Percentiles rank a stretch among this genome's conserved stretches.
Conservation (phyloP, 1,140 invertebrate species). For the Leptinotarsa defecta region DNA sequence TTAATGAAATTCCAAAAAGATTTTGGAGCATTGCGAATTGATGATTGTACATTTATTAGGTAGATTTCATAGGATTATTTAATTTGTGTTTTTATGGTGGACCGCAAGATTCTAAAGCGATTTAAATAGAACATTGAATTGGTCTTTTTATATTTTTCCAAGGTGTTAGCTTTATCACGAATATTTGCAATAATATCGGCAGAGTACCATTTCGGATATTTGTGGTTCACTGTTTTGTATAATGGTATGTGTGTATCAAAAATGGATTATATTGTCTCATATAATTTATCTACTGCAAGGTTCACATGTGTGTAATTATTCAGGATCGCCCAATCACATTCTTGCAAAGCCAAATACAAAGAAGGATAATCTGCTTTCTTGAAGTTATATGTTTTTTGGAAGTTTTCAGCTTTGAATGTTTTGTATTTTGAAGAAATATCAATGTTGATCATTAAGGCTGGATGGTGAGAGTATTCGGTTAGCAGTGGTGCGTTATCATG, state of each 20-base stretch:
- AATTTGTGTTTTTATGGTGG: background rate
- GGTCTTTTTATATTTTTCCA: background rate
- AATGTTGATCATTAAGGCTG: conserved; percentile 12
- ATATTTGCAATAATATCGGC: background rate
- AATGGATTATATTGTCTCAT: conserved; percentile 15
- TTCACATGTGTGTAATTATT: conserved; percentile 3
- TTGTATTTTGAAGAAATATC: conserved; percentile 6
- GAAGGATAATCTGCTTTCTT: no score
- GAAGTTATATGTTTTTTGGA: background rate
- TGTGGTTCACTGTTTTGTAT: conserved; percentile 12
- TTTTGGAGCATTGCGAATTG: background rate
- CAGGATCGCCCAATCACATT: background rate
- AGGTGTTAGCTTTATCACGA: background rate
- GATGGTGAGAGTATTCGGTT: conserved; percentile 17
- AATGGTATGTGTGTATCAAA: conserved; percentile 15
- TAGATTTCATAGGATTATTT: background rate
- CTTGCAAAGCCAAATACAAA: conserved; percentile 11
- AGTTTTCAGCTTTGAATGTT: conserved; percentile 12
- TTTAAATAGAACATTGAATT: background rate
- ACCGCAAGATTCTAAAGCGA: background rate
- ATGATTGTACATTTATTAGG: conserved; percentile 3
- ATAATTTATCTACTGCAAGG: conserved; percentile 11
- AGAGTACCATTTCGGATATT: conserved; percentile 2
- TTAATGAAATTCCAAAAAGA: no score
- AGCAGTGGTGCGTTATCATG: conserved; percentile 10